These are phyloP conservation scores for Chrysolina americana DNA, from an alignment of 2,888 invertebrate genomes.

Conservation along the genomic window DNA sequence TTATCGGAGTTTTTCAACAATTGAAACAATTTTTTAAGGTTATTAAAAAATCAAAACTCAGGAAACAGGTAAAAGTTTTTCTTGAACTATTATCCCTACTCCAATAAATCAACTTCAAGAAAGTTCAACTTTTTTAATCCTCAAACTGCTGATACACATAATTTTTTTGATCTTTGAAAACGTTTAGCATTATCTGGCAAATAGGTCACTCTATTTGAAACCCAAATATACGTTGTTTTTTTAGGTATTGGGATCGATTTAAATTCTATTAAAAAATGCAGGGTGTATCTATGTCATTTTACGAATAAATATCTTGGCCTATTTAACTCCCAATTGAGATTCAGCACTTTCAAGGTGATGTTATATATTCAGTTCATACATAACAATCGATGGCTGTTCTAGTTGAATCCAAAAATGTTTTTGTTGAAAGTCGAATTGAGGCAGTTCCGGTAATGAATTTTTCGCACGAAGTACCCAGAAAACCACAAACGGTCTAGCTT, in stretches of 20 bases:
- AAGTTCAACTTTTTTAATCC: not conserved
- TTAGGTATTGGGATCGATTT: too few species aligned
- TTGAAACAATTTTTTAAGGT: too few species aligned
- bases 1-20: too few species aligned
- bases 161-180: not conserved
- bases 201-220: conserved; percentile 3
- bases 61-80: too few species aligned
- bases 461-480: too few species aligned
- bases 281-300: not conserved
- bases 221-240: not conserved
- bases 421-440: not conserved
- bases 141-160: not conserved
- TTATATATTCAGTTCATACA: conserved; percentile 10
- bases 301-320: conserved; percentile 6
- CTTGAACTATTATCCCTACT: too few species aligned
- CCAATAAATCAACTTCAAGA: too few species aligned
- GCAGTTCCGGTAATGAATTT: too few species aligned
- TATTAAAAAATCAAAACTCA: too few species aligned
- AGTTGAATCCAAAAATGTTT: not conserved
- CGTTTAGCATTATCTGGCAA: not conserved
- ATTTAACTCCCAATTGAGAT: not conserved
- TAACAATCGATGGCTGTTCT: not conserved
- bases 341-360: not conserved
- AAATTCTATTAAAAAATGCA: not conserved
- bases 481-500: too few species aligned